Base-by-base conservation (phyloP, 2,888 invertebrate genomes). In the Macaria liturata region DNA sequence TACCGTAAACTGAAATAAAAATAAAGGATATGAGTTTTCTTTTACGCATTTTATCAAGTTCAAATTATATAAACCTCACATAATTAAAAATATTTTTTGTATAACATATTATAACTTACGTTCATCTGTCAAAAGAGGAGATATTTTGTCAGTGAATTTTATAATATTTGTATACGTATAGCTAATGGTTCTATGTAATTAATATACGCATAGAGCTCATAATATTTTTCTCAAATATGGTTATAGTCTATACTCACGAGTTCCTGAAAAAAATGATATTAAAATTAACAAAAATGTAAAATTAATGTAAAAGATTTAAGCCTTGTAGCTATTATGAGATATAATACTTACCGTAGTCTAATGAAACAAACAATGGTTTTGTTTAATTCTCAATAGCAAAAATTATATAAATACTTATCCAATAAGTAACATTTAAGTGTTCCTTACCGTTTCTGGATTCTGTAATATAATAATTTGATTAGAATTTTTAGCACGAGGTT, bases 1-100 rank as follows among this genome's bases (percentile, higher is more conserved):
- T 50, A 56, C 56, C 56, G 56, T 50, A n/a, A 56, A 56, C 56
- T 56, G 42, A 43, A 56, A 47, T 6, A 8, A 31, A 4, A 48
- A 48, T 32, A 37, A 37, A 37, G 34, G 4, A 42, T 42, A 42
- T 8, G 4, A 8, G 42, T 42, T 4, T 4, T 37, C 34, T 6
- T 4, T 37, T 7, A 37, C 7, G 34, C 9, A 42, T 42, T 39
- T 39, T 39, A 39, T 20, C 20, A 39, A 39, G 39, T 39, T 39
- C 5, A 7, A 39, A 8, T 39, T 39, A 39, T 6, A 43, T 43
- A 50, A 9, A 20, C 20, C 2, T 20, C 20, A 20, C 20, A 20
- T 32, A 44, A 49, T 31, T 32, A 42, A 32, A 40, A 40, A 42
- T 8, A 7, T 39, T 39, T 39, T 39, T 39, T 39, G 39, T 39